These are phyloP conservation scores for Mastigias papua DNA, from an alignment of 30 jellyfish, hydroid and myxozoan genomes.

Conservation along the genomic window DNA sequence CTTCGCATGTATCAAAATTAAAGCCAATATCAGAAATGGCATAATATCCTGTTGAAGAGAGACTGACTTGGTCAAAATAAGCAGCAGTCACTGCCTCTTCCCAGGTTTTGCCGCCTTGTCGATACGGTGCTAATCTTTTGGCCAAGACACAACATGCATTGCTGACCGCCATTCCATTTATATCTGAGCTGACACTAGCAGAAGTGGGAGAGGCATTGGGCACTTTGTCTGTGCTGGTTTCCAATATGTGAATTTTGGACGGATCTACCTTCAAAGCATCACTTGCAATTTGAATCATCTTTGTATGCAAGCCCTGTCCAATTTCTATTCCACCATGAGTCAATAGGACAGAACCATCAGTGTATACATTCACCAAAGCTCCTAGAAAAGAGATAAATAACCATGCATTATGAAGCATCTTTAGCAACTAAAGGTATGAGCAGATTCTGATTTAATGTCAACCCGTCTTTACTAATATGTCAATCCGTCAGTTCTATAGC, in stretches of 20 bases:
- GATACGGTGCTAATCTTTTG: slow-evolving; percentile 40
- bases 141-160: slow-evolving; percentile 47
- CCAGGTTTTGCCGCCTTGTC: slow-evolving; percentile 32
- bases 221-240: slow-evolving; percentile 48
- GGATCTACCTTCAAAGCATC: slow-evolving; percentile 27
- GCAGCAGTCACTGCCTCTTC: slow-evolving; percentile 54
- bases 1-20: slow-evolving; percentile 15
- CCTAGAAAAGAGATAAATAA: background rate
- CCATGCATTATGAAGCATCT: background rate
- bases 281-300: slow-evolving; percentile 39
- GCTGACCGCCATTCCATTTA: slow-evolving; percentile 61
- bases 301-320: slow-evolving; percentile 59
- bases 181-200: slow-evolving; percentile 62
- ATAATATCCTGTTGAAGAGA: slow-evolving; percentile 61
- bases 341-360: slow-evolving; percentile 53
- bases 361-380: slow-evolving; percentile 25
- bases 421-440: background rate
- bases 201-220: slow-evolving; percentile 62
- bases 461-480: too few relatives aligned
- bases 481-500: background rate
- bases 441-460: background rate
- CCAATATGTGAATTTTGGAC: slow-evolving; percentile 36
- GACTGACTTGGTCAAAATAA: slow-evolving; percentile 57
- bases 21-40: slow-evolving; percentile 29
- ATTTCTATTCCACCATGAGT: slow-evolving; percentile 57